phyloP scores from a whole-genome alignment of 1,140 invertebrate genomes.

The Leptopilina boulardi region DNA sequence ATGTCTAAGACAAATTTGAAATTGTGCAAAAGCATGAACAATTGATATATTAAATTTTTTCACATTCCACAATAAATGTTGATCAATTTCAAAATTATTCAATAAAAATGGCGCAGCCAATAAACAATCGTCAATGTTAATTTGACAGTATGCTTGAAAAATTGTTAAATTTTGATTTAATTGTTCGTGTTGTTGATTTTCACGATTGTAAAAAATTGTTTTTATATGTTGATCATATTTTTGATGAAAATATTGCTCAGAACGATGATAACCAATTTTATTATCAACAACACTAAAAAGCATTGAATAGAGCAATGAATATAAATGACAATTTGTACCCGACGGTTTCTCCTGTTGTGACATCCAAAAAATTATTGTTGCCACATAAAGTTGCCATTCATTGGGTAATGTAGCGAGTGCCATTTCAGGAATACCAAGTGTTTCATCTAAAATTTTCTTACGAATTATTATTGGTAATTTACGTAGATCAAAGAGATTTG shows the following conservation, averaged over 20 bases:
- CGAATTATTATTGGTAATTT: constrained; percentile 51
- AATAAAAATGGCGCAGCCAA: constrained; percentile 79
- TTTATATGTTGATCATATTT: constrained; percentile 48
- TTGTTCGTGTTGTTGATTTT: not conserved
- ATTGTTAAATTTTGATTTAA: constrained; percentile 43
- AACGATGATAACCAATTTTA: constrained; percentile 70
- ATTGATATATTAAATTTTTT: constrained; percentile 79
- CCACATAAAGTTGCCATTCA: constrained; percentile 80
- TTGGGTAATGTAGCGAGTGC: constrained; percentile 75
- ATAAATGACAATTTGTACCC: constrained; percentile 76
- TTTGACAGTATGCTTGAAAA: constrained; percentile 51
- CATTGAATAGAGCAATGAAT: constrained; percentile 80
- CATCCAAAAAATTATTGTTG: constrained; percentile 82
- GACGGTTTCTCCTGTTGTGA: constrained; percentile 71
- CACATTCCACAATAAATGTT: constrained; percentile 77
- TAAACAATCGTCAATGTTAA: constrained; percentile 78
- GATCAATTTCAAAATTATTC: constrained; percentile 80
- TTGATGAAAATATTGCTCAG: constrained; percentile 51
- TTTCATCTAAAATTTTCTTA: constrained; percentile 72
- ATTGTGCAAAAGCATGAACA: constrained; percentile 83
- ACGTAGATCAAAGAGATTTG: constrained; percentile 70
- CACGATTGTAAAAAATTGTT: not conserved
- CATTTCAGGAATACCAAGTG: constrained; percentile 69
- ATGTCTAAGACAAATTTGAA: constrained; percentile 82
- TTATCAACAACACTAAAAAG: constrained; percentile 80